phyloP scores from a whole-genome alignment of 2,888 invertebrate species.

The Arrhopalites spinosus region DNA sequence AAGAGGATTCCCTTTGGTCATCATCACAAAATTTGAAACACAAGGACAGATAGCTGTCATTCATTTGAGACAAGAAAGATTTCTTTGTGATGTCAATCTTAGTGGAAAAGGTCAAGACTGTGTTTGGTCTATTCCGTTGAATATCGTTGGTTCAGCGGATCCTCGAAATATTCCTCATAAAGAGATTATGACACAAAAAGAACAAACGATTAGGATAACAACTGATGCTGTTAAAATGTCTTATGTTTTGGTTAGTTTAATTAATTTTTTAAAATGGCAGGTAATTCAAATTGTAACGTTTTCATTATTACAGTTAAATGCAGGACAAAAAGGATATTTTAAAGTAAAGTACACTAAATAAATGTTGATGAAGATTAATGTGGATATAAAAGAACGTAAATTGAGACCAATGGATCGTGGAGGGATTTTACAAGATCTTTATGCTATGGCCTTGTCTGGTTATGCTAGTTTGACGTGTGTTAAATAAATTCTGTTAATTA shows the following conservation, averaged over 20 bases:
- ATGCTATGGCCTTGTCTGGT: slow-evolving; percentile 19
- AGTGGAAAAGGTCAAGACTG: not conserved
- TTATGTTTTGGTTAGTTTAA: not conserved
- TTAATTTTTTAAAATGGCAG: not conserved
- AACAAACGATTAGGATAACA: not conserved
- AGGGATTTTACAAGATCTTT: slow-evolving; percentile 3
- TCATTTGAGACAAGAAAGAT: slow-evolving; percentile 5
- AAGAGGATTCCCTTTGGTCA: slow-evolving; percentile 8
- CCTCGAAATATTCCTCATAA: not conserved
- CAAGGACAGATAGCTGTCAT: not conserved
- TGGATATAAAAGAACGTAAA: not conserved
- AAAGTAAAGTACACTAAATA: slow-evolving; percentile 1
- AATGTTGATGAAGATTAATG: not conserved
- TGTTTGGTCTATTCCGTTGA: slow-evolving; percentile 7
- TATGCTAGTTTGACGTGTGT: slow-evolving; percentile 19
- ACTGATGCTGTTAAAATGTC: not conserved
- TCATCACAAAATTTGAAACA: not conserved
- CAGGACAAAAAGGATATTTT: slow-evolving; percentile 13
- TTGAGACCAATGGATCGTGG: not conserved
- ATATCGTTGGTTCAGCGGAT: not conserved
- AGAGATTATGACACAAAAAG: not conserved
- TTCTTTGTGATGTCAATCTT: not conserved
- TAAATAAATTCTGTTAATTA: not conserved
- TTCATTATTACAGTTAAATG: slow-evolving; percentile 14
- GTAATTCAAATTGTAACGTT: too few relatives aligned